Conservation (phyloP, 2,888 invertebrate genomes). For the Drosophila recens region DNA sequence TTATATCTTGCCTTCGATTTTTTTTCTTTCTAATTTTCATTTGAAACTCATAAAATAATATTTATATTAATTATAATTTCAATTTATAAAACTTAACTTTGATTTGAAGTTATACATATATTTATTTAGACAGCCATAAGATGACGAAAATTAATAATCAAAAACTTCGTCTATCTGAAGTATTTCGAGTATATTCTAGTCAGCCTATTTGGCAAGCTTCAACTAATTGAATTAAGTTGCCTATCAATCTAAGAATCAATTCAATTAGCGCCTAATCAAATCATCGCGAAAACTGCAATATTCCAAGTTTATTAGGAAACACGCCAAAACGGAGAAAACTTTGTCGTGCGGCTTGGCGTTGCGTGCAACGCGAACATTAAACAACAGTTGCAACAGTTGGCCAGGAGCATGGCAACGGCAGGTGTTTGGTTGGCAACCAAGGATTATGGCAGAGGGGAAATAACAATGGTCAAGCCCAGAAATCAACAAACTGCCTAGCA, state of each 20-base stretch:
- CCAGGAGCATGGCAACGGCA: conserved; percentile 54
- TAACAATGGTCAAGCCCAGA: conserved; percentile 48
- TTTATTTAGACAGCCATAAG: too few relatives aligned
- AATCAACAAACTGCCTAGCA: conserved; percentile 77
- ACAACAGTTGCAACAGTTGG: conserved; percentile 59
- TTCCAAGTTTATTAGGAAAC: conserved; percentile 33
- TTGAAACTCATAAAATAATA: too few relatives aligned
- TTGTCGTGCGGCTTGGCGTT: conserved; percentile 37
- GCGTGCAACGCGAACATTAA: conserved; percentile 33
- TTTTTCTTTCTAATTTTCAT: too few relatives aligned
- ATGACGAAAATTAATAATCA: too few relatives aligned
- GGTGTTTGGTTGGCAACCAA: conserved; percentile 43
- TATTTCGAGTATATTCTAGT: neutral
- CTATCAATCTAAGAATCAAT: conserved; percentile 2
- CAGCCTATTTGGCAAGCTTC: neutral
- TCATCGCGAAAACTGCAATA: conserved; percentile 22
- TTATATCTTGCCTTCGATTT: too few relatives aligned
- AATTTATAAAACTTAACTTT: too few relatives aligned
- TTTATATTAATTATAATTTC: too few relatives aligned
- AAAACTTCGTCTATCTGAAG: too few relatives aligned
- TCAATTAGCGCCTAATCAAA: conserved; percentile 51
- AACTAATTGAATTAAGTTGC: neutral
- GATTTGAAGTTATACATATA: too few relatives aligned
- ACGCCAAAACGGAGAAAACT: conserved; percentile 23
- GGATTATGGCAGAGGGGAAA: conserved; percentile 62